Base-by-base conservation (phyloP, 2,888 invertebrate species). In the Drosophila flavopinicola region DNA sequence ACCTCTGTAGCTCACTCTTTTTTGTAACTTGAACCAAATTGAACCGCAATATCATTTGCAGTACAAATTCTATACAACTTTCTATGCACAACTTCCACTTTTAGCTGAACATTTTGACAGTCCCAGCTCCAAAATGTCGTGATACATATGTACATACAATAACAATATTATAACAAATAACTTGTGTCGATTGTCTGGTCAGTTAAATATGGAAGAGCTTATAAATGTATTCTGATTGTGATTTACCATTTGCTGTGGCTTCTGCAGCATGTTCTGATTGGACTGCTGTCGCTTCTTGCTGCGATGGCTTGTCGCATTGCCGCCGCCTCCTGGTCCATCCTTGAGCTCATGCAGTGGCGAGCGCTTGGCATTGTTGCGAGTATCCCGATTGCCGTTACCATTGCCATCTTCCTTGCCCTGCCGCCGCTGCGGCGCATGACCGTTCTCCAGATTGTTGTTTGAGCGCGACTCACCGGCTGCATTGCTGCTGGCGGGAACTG, bases 271-370 rank as follows among this genome's bases (percentile, higher is more conserved):
- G 35, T 6, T 44, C 25, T 49, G 64, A 58, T 54, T 61, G 10
- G 45, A 13, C 9, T 56, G 70, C 13, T 66, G 61, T 6, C 80
- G 71, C 60, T 78, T 83, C 64, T 78, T 88, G 42, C 63, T 71
- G 3, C 80, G 79, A 9, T 70, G 75, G 25, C 72, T 70, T 11
- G 63, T 27, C 0, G 33, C 30, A 30, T 68, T 71, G 13, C 47
- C 38, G 9, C 11, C 33, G 13, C n/a, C 25, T 3, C 45, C 48
- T 3, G 66, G 24, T 15, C 63, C 54, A 32, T 89, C 90, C 91
- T 68, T 93, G 91, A 76, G 90, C 83, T 88, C 93, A 91, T 67
- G 90, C 66, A 78, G 87, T 84, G 71, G 90, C 58, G 91, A 92
- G 89, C 85, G 91, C 90, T 87, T 91, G 79, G 44, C 51, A 49